Evolutionary conservation across 2,888 invertebrate species (phyloP).

Genomic region (Amiota minor): DNA sequence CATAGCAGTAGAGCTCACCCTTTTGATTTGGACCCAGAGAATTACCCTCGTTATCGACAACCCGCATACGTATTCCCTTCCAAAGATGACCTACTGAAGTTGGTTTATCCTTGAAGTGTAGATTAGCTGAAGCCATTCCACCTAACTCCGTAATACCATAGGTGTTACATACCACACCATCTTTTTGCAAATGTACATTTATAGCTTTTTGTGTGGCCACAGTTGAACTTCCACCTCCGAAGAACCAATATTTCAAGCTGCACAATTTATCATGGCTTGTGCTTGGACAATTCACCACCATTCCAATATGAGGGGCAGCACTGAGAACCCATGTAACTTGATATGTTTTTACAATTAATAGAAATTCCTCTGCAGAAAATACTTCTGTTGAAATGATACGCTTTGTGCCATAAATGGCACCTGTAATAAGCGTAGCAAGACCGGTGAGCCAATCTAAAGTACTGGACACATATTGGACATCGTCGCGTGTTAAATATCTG

Average conservation of each 20-base stretch:
- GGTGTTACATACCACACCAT: constrained; percentile 20
- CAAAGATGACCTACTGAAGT: constrained; percentile 59
- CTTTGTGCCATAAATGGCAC: constrained; percentile 55
- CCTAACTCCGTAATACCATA: constrained; percentile 65
- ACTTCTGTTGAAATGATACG: constrained; percentile 53
- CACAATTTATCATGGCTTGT: constrained; percentile 43
- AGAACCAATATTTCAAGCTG: constrained; percentile 50
- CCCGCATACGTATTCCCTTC: constrained; percentile 50
- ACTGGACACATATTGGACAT: constrained; percentile 57
- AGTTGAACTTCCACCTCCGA: constrained; percentile 56
- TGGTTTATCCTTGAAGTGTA: constrained; percentile 43
- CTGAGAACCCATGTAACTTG: constrained; percentile 50
- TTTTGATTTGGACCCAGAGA: constrained; percentile 53
- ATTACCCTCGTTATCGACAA: constrained; percentile 53
- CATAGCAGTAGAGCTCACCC: constrained; percentile 63
- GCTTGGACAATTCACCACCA: constrained; percentile 50
- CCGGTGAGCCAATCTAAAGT: constrained; percentile 58
- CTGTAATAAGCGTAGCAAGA: constrained; percentile 48
- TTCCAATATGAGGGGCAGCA: constrained; percentile 57
- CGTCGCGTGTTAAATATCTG: constrained; percentile 35
- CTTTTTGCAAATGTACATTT: constrained; percentile 40
- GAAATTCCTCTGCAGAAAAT: constrained; percentile 51
- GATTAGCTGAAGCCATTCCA: constrained; percentile 44
- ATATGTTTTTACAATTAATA: constrained; percentile 57
- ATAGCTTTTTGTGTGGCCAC: constrained; percentile 52